Base-by-base conservation (phyloP, 2,888 invertebrate species). In the Melangyna quadrimaculata region DNA sequence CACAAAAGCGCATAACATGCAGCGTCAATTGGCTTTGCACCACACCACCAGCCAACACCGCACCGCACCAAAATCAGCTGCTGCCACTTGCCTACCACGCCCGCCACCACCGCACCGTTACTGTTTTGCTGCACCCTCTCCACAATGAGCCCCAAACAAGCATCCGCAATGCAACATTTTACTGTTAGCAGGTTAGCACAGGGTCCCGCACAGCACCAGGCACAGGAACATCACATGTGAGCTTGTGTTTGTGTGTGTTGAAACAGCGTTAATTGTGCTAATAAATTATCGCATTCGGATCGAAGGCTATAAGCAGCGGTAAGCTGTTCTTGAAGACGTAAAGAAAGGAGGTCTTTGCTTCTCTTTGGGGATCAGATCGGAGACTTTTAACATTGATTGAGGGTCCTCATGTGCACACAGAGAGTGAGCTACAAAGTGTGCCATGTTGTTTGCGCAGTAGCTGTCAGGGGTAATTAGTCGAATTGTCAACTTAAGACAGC, bases 241-340 rank as follows among this genome's bases (percentile, higher is more conserved):
- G 43, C 61, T 19, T 45, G 43, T 77, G 77, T 72, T 53, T 40
- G 51, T 75, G 79, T 80, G 63, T 86, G 86, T 86, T 86, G 86
- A 86, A 86, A 81, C 81, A 86, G 80, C 86, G 86, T 86, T 86
- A 86, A 86, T 86, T 86, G 80, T 86, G 73, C 86, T 86, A 80
- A 86, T 86, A 86, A 86, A 86, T 86, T 86, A 86, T 81, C 86
- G 81, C 81, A 78, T 86, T 81, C 77, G 73, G 70, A 86, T 86
- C 70, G 81, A 70, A 69, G 69, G 72, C 67, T 77, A 14, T 75
- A 55, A 63, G 69, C 73, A 29, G 65, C 43, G 63, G 61, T 67
- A 77, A 71, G 70, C 65, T 43, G 27, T 70, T 55, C 70, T 51
- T 48, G 17, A 24, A 45, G 70, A 63, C 74, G 48, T 51, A 40